Base-by-base conservation (phyloP, 2,113 vertebrate genomes). In the Dryoscopus gambensis region DNA sequence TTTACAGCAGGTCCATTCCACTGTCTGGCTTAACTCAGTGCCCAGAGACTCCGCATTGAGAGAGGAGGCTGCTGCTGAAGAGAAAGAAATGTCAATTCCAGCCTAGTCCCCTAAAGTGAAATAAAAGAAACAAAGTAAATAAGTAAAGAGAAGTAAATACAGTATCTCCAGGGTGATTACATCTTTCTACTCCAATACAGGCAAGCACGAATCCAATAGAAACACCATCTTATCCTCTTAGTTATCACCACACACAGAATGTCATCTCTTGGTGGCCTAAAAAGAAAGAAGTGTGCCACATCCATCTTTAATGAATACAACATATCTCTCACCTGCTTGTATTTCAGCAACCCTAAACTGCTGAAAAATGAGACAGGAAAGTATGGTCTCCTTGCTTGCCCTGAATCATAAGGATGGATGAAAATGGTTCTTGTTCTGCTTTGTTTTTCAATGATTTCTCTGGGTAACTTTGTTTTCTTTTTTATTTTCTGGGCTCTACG, bases 41-140 rank as follows among this genome's bases (percentile, higher is more conserved):
- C 92, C 96, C 95, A 95, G 97, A 97, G 95, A 97, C 96, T 92
- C 11, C 0, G 90, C 92, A 94, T 69, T 95, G 95, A 96, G 91
- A 93, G 60, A 93, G 46, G 22, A 96, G 65, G 65, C 46, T 4
- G 89, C 84, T 91, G 89, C 69, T 87, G 90, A 76, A 92, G 90
- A 91, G 90, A 94, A 95, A 94, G 93, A 97, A 97, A 97, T 96
- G 96, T 97, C 97, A 95, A 96, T 97, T 95, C 88, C 95, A 97
- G 87, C 93, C 91, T 85, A 94, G 96, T 88, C 94, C 93, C 74
- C 88, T 83, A 67, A 96, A 97, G 94, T 96, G 90, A 96, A 97
- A 96, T 97, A 95, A 96, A 97, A 96, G 95, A 93, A 94, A 95
- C 77, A 84, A 92, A 97, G 94, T 96, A 96, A 96, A 97, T 95